These are phyloP conservation scores for Chaetops frenatus DNA, from an alignment of 2,113 vertebrate genomes.

Conservation along the genomic window DNA sequence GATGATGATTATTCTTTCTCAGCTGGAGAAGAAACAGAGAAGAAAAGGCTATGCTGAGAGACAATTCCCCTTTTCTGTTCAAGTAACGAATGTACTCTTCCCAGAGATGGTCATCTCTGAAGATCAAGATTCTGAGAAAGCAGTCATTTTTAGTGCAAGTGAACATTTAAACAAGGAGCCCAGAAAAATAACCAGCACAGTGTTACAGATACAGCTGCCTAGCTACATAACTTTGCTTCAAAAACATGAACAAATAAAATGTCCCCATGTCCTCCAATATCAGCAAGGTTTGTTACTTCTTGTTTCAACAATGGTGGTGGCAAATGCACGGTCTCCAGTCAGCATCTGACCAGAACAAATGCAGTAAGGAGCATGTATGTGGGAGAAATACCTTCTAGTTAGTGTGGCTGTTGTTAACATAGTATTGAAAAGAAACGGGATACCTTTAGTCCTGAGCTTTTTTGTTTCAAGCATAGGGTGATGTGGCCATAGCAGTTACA, in stretches of 20 bases:
- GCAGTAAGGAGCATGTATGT: rapidly evolving
- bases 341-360: neutral
- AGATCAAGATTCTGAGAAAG: neutral
- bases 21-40: neutral
- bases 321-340: neutral
- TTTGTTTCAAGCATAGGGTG: neutral
- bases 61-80: neutral
- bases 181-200: rapidly evolving
- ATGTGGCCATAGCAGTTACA: neutral
- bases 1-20: neutral
- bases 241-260: neutral
- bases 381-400: neutral
- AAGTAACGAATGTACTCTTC: neutral
- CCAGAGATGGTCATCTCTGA: neutral
- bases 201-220: neutral
- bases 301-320: neutral
- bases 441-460: neutral
- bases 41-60: neutral
- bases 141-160: neutral
- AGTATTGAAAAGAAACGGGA: neutral
- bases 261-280: neutral
- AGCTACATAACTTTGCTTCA: neutral
- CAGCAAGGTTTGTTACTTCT: neutral
- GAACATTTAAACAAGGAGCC: neutral
- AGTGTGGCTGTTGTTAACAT: neutral